A percentile compares a stretch with the other conserved stretches of the same genome.
Conservation (phyloP, 2,888 invertebrate genomes). For the Pediacus dermestoides region DNA sequence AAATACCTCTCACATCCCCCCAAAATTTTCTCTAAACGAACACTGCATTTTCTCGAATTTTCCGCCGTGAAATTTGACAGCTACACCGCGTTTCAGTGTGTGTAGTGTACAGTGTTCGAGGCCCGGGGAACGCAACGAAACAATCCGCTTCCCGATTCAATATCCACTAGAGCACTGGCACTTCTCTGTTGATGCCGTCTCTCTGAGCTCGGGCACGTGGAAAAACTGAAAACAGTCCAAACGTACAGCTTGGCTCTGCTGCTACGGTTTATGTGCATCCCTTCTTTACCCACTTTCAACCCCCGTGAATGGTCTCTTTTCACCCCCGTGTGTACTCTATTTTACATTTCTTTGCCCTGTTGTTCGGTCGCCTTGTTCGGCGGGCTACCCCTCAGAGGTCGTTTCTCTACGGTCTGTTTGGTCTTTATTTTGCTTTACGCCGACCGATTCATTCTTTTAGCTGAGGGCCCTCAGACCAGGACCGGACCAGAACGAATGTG, state of each 20-base stretch:
- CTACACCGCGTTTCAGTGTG: constrained; percentile 28
- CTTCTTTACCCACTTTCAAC: constrained; percentile 40
- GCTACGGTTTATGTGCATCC: constrained; percentile 40
- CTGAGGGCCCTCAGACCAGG: too few relatives aligned
- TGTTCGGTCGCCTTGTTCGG: neutral
- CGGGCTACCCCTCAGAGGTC: neutral
- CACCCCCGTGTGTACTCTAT: constrained; percentile 34
- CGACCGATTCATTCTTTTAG: constrained; percentile 5
- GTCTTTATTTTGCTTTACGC: neutral
- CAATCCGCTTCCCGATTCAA: constrained; percentile 17
- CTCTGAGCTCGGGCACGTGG: neutral
- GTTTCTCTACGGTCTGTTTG: neutral
- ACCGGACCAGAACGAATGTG: too few relatives aligned
- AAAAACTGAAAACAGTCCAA: constrained; percentile 24
- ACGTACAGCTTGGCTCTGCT: constrained; percentile 35
- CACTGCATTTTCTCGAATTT: too few relatives aligned
- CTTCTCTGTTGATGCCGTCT: neutral
- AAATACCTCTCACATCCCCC: too few relatives aligned
- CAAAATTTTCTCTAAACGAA: too few relatives aligned
- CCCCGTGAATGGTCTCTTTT: constrained; percentile 33
- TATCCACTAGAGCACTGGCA: constrained; percentile 1
- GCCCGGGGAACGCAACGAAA: constrained; percentile 41
- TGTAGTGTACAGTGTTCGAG: constrained; percentile 21
- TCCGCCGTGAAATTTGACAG: constrained; percentile 36
- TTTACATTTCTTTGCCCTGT: constrained; percentile 36